A percentile compares a stretch with the other conserved stretches of the same genome.
phyloP scores from a whole-genome alignment of 2,797 vertebrate genomes.

The Leucoraja ocellata region DNA sequence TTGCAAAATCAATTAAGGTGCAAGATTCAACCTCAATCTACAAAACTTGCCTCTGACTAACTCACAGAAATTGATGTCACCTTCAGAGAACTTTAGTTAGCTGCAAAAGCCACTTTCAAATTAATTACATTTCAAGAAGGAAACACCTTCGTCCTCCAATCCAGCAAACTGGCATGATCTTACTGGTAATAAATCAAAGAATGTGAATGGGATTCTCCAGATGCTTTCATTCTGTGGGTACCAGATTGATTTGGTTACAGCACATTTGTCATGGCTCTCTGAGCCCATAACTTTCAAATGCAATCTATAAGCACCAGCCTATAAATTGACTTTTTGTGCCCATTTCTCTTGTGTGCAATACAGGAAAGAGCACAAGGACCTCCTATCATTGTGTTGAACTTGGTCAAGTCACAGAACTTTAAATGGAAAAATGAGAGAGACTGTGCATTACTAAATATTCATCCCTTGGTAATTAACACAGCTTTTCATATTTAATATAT shows the following conservation, averaged over 20 bases:
- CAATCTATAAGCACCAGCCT: background rate
- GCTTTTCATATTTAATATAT: background rate
- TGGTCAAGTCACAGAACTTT: background rate
- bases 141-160: background rate
- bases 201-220: background rate
- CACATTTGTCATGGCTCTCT: background rate
- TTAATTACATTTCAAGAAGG: background rate
- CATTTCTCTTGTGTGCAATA: background rate
- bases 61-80: background rate
- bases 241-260: background rate
- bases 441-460: background rate
- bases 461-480: background rate
- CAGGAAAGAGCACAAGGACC: background rate
- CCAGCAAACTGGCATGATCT: background rate
- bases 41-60: background rate
- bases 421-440: background rate
- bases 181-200: background rate
- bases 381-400: background rate
- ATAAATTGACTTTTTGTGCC: background rate
- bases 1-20: background rate
- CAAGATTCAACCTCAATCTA: background rate
- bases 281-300: background rate
- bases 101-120: conserved; percentile 17
- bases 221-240: background rate
- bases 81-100: background rate